Base-by-base conservation (phyloP, 2,113 vertebrate genomes). In the Circaetus cinerascens region DNA sequence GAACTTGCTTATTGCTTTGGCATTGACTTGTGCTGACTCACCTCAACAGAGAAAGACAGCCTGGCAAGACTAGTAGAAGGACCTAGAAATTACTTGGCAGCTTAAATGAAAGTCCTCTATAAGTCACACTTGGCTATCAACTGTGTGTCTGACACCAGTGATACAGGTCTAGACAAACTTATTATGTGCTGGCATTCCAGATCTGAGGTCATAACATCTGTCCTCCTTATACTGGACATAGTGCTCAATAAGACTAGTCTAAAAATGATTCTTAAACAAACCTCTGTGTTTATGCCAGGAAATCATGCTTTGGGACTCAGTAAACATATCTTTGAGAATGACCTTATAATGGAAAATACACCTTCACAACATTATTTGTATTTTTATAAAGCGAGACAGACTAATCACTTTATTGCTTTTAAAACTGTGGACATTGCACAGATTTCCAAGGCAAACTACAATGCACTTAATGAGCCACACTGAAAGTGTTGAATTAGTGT, bases 131-230 rank as follows among this genome's bases (percentile, higher is more conserved):
- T 95, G 82, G 86, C 71, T 86, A 88, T 55, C 72, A 76, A 5
- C 50, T 74, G 6, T 79, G 50, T 41, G 75, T 88, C 95, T 95
- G 82, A 74, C 66, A 74, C 50, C 46, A 18, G 45, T 41, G 38
- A 79, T 80, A 80, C 59, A 96, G 75, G 94, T 95, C 92, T 97
- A 96, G 94, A 93, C 59, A 43, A 63, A 56, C 20, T 59, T 88
- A 60, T 75, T 79, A 63, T 22, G 19, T 88, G 45, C 41, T 77
- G 34, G 15, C 25, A 51, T 90, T 93, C 57, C 51, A 88, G 88
- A 67, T 77, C 71, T 86, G 72, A 90, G 41, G 23, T 93, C 90
- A 87, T 86, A 90, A 68, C 23, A n/a, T 73, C 75, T 90, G 78
- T 57, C 13, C 5, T 85, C 32, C 40, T 84, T 69, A 66, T 26